Base-by-base conservation (phyloP, 2,113 vertebrate genomes). In the Chunga burmeisteri region DNA sequence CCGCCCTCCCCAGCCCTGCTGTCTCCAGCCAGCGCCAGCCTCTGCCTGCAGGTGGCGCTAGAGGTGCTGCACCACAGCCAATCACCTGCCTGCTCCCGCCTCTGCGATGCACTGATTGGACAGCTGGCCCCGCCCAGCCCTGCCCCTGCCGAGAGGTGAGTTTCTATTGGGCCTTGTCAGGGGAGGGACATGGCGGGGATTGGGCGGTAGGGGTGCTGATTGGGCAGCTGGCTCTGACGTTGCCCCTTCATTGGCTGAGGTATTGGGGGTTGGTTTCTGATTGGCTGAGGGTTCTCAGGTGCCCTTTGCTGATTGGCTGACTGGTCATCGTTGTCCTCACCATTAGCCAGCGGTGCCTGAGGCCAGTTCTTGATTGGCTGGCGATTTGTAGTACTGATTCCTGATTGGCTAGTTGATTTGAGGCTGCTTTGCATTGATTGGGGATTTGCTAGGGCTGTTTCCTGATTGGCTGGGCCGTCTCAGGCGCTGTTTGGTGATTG, bases 271-370 rank as follows among this genome's bases (percentile, higher is more conserved):
- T 4, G 22, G 6, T 49, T 49, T 13, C 32, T 49, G 32, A 49
- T 68, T 47, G 44, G 44, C 11, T 25, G 20, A 29, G 9, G 10
- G 63, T 6, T 7, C 13, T 1, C 6, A 5, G 42, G 27, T 13
- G 34, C 9, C 0, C 30, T 16, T 22, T 32, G 18, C 42, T 46
- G 65, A 34, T 67, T 47, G 65, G 44, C 7, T 25, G 10, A n/a
- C n/a, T n/a, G n/a, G n/a, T n/a, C n/a, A n/a, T 8, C 1, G 3
- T 5, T 6, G 5, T 25, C 3, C 4, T 67, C 6, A 10, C 15
- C 3, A 13, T 34, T 67, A 44, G 44, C 5, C 6, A 2, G 30
- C 3, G 29, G 3, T 16, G 2, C 3, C 3, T 6, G 7, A 8
- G 30, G 15, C 5, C 3, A 2, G 3, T 34, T 6, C 3, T 16